Conservation (phyloP, 2,113 vertebrate genomes). For the Solea senegalensis region DNA sequence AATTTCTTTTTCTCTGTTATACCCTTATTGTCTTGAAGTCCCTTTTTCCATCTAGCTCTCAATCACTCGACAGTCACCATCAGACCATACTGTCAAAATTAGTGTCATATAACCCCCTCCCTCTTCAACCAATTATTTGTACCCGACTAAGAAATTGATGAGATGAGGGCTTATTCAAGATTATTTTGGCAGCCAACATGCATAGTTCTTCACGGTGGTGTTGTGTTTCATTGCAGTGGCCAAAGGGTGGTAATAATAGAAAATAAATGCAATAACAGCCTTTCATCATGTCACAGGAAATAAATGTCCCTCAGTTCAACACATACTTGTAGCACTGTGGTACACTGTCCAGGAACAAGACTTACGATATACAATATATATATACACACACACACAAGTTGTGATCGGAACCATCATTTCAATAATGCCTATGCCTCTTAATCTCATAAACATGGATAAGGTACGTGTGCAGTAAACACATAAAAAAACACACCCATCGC, state of each 20-base stretch:
- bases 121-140: neutral
- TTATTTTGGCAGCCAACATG: neutral
- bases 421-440: slow-evolving; percentile 22
- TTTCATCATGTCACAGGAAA: slow-evolving; percentile 1
- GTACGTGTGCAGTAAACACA: slow-evolving; percentile 12
- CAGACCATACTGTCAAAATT: too few species aligned
- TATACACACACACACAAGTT: neutral
- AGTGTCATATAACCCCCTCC: neutral
- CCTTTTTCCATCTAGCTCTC: neutral
- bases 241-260: neutral
- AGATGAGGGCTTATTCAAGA: neutral
- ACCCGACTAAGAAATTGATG: neutral
- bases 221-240: neutral
- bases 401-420: too few species aligned
- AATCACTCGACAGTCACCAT: neutral
- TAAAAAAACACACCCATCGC: neutral
- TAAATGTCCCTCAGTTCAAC: neutral
- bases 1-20: neutral
- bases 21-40: slow-evolving; percentile 7
- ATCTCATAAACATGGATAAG: slow-evolving; percentile 42
- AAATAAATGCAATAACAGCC: neutral
- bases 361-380: neutral
- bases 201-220: neutral
- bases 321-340: neutral
- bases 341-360: too few species aligned